A percentile compares a stretch with the other conserved stretches of the same genome.
These are phyloP conservation scores for Campylomormyrus tamandua DNA, from an alignment of 2,113 vertebrate species.

Conservation along the genomic window DNA sequence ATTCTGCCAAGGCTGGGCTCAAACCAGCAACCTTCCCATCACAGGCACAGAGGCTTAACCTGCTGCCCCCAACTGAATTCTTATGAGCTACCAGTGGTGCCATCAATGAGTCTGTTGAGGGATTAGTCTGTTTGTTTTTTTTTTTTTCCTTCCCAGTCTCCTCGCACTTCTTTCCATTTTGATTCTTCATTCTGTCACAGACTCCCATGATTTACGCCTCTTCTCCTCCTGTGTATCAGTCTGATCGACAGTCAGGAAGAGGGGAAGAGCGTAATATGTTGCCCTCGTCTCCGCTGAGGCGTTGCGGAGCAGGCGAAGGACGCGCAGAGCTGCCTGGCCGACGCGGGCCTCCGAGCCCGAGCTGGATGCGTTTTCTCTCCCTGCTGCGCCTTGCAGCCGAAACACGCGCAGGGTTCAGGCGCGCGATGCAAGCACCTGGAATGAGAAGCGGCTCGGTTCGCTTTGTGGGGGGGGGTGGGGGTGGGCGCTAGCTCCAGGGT, in stretches of 20 bases:
- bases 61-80: not conserved
- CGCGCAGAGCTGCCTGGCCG: not conserved
- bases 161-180: not conserved
- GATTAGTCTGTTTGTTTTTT: not conserved
- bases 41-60: not conserved
- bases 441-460: not conserved
- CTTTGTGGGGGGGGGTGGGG: not conserved
- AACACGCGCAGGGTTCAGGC: not conserved
- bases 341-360: not conserved
- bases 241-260: conserved; percentile 7
- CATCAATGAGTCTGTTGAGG: not conserved
- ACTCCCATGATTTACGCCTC: not conserved
- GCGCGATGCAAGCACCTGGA: not conserved
- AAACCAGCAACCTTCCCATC: not conserved
- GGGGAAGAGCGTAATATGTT: not conserved
- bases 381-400: not conserved
- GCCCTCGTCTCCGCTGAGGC: not conserved
- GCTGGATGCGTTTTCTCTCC: not conserved
- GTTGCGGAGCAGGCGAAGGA: not conserved
- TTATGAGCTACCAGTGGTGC: not conserved
- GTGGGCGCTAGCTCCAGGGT: not conserved
- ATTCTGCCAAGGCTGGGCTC: not conserved
- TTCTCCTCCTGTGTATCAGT: not conserved
- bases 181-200: not conserved
- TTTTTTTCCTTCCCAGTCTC: not conserved